Evolutionary conservation across 1,140 invertebrate species (phyloP).

Genomic region (Zaprionus ornatus): DNA sequence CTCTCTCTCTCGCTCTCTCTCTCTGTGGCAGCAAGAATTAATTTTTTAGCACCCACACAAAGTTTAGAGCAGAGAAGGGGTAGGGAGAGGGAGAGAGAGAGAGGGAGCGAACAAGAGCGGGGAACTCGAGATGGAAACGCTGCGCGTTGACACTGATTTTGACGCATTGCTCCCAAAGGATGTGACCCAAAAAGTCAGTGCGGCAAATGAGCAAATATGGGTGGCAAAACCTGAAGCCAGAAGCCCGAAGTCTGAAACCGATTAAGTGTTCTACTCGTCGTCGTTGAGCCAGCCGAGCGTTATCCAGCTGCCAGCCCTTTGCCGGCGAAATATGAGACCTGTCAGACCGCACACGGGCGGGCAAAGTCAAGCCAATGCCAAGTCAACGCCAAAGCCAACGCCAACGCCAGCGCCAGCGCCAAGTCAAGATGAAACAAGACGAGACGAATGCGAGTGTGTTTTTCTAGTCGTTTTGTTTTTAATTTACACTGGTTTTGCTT

Average conservation of each 20-base stretch:
- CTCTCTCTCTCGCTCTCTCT: not conserved
- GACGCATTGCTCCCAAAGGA: conserved; percentile 79
- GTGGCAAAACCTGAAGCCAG: conserved; percentile 33
- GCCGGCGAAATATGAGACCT: conserved; percentile 61
- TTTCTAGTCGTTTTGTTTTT: conserved; percentile 64
- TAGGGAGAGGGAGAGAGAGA: conserved; percentile 1
- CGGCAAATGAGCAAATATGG: conserved; percentile 79
- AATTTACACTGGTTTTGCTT: conserved; percentile 56
- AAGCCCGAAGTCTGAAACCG: conserved; percentile 51
- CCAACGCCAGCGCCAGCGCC: not conserved
- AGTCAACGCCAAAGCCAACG: not conserved
- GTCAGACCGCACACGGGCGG: conserved; percentile 36
- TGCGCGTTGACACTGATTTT: conserved; percentile 82
- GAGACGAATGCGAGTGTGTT: conserved; percentile 33
- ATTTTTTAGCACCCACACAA: conserved; percentile 73
- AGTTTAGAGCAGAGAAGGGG: not conserved
- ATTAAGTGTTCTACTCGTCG: conserved; percentile 65
- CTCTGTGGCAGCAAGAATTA: conserved; percentile 73
- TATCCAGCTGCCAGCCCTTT: conserved; percentile 17
- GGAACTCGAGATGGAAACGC: conserved; percentile 16
- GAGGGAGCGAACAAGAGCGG: not conserved
- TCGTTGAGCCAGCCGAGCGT: conserved; percentile 32
- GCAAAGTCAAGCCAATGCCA: conserved; percentile 18
- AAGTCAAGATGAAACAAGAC: not conserved
- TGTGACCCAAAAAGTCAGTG: conserved; percentile 80